Evolutionary conservation across 2,797 vertebrate genomes (phyloP).

Genomic region (Tragelaphus eurycerus): DNA sequence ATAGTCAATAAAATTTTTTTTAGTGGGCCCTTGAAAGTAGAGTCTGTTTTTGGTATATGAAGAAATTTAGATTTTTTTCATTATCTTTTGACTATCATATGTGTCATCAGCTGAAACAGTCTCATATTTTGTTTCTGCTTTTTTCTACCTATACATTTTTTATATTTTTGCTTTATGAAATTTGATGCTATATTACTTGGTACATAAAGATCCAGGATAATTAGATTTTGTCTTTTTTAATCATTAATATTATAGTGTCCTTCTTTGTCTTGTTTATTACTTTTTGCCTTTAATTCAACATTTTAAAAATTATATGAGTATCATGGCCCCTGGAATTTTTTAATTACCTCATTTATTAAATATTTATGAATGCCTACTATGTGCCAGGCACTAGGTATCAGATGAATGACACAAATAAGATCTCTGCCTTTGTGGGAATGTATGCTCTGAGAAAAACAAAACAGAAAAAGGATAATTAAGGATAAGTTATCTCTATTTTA

Average conservation of each 20-base stretch:
- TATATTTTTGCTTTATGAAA: constrained; percentile 33
- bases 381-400: neutral
- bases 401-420: neutral
- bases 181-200: neutral
- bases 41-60: neutral
- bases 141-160: constrained; percentile 3
- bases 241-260: neutral
- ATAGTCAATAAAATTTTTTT: neutral
- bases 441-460: constrained; percentile 24
- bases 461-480: constrained; percentile 2
- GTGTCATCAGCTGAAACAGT: constrained; percentile 26
- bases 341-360: neutral
- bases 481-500: constrained; percentile 28
- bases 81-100: constrained; percentile 5
- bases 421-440: neutral
- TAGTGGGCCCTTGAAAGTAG: neutral
- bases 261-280: constrained; percentile 25
- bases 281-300: constrained; percentile 9
- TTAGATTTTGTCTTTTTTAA: neutral
- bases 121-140: constrained; percentile 18
- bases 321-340: neutral
- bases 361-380: constrained; percentile 19
- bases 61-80: constrained; percentile 8
- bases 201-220: neutral
- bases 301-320: neutral